These are phyloP conservation scores for Conus canariensis DNA, from an alignment of 2,888 invertebrate species.

Conservation along the genomic window DNA sequence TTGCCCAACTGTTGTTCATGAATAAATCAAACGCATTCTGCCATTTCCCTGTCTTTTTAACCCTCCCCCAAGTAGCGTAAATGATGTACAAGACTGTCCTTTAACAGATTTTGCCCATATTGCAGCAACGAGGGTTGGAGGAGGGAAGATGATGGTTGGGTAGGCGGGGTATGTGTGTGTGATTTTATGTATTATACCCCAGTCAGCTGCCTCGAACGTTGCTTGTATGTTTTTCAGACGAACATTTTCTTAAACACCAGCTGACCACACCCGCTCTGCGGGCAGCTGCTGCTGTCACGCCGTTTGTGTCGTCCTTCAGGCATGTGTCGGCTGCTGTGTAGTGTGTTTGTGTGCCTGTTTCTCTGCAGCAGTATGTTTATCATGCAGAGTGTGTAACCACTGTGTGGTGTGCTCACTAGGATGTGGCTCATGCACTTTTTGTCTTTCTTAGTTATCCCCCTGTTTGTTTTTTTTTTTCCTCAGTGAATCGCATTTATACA, in stretches of 20 bases:
- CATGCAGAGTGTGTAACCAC: not conserved
- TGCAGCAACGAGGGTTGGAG: no score
- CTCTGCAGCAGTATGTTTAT: no score
- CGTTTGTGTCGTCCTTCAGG: constrained; percentile 37
- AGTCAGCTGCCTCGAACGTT: not conserved
- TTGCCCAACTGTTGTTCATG: no score
- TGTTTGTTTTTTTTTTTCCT: not conserved
- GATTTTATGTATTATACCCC: no score
- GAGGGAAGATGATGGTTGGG: no score
- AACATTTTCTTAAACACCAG: constrained; percentile 35
- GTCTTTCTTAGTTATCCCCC: not conserved
- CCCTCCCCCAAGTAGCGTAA: no score
- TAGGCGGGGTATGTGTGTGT: no score
- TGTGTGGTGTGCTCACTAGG: constrained; percentile 16
- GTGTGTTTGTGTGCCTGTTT: not conserved
- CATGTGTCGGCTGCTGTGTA: constrained; percentile 28
- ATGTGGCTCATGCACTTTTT: not conserved
- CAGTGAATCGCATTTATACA: no score
- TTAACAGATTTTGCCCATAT: no score
- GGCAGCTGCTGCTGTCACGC: constrained; percentile 11
- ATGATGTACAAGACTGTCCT: no score
- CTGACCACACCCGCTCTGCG: constrained; percentile 2
- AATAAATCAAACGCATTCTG: no score
- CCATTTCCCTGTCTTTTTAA: no score
- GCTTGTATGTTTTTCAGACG: constrained; percentile 35